Conservation (phyloP, 2,888 invertebrate species). For the Chrysomela aeneicollis region DNA sequence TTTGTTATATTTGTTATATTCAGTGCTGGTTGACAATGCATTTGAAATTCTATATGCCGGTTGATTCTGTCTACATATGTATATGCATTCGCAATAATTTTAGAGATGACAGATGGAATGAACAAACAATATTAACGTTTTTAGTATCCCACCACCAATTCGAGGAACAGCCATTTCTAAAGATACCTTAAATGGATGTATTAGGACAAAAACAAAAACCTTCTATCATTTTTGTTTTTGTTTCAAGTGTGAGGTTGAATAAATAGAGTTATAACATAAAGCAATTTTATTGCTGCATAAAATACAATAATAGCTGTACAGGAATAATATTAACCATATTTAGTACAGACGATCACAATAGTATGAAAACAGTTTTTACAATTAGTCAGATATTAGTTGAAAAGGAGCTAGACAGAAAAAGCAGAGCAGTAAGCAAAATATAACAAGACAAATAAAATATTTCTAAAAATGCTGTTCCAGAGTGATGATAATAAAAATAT, state of each 20-base stretch:
- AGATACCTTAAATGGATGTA: conserved; percentile 42
- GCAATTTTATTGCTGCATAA: conserved; percentile 61
- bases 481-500: conserved; percentile 23
- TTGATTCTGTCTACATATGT: too few relatives aligned
- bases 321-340: conserved; percentile 45
- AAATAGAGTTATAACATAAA: conserved; percentile 54
- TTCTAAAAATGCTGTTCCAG: conserved; percentile 59
- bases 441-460: conserved; percentile 39
- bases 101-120: too few relatives aligned
- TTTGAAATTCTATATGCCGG: too few relatives aligned
- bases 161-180: conserved; percentile 63
- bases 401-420: conserved; percentile 28
- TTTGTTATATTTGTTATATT: too few relatives aligned
- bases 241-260: conserved; percentile 40
- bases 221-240: conserved; percentile 31
- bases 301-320: conserved; percentile 55
- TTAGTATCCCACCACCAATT: conserved; percentile 54
- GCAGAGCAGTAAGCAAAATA: conserved; percentile 22
- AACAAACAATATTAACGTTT: background rate
- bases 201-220: conserved; percentile 27
- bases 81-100: too few relatives aligned
- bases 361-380: conserved; percentile 38
- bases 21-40: too few relatives aligned
- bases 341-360: conserved; percentile 50
- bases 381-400: conserved; percentile 34